Evolutionary conservation across 2,888 invertebrate species (phyloP).

Genomic region (Didymodactylos carnosus): DNA sequence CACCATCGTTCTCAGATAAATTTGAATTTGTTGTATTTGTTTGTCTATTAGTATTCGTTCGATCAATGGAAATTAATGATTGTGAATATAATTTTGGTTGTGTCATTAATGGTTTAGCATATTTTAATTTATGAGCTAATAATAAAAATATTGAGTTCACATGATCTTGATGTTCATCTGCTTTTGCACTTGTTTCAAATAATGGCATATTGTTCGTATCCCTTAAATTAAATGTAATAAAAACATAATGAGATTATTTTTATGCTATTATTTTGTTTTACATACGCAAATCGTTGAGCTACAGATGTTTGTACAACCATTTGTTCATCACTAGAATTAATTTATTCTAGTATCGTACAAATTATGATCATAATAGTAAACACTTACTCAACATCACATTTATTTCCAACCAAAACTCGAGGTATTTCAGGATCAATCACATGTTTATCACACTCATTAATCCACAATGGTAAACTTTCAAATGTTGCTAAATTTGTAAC

Average conservation of each 20-base stretch:
- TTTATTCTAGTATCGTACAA: conserved; percentile 53
- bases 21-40: no score
- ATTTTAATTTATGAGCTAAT: conserved; percentile 52
- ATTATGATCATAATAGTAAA: conserved; percentile 48
- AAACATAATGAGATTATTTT: no score
- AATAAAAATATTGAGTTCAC: conserved; percentile 65
- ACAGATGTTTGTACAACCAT: not conserved
- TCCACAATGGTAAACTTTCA: conserved; percentile 50
- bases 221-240: conserved; percentile 22
- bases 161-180: conserved; percentile 52
- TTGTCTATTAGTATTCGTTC: no score
- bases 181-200: conserved; percentile 60
- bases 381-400: conserved; percentile 46
- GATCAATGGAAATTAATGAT: not conserved
- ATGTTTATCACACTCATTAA: conserved; percentile 52
- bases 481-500: conserved; percentile 49
- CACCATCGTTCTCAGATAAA: no score
- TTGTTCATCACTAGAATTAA: not conserved
- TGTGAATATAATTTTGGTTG: not conserved
- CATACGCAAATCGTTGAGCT: not conserved
- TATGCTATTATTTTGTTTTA: no score
- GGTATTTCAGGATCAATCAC: conserved; percentile 45
- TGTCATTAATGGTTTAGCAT: conserved; percentile 6
- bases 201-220: conserved; percentile 46
- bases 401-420: conserved; percentile 49